Base-by-base conservation (phyloP, 2,113 vertebrate genomes). In the Antechinus flavipes region DNA sequence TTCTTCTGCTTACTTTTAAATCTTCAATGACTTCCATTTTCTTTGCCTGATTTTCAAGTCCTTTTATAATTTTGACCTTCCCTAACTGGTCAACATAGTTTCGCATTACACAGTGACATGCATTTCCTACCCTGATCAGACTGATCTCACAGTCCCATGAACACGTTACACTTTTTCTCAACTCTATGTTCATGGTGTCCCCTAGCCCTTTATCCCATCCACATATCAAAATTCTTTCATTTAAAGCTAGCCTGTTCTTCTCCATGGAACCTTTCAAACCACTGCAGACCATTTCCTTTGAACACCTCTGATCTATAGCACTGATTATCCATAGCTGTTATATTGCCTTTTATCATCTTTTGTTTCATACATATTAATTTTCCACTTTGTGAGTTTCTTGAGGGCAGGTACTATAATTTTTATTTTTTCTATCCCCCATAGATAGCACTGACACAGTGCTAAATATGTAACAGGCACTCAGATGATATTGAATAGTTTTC, bases 401-500 rank as follows among this genome's bases (percentile, higher is more conserved):
- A 92, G 93, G 46, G 54, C 58, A 90, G 92, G 92, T 84, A 96
- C 24, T 47, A 95, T 55, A 91, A 46, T 9, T 50, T 54, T 54
- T 0, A 58, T 91, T 94, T 53, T 90, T 90, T n/a, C 8, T 54
- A 49, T 97, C 91, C 94, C 16, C 23, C 2, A 91, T 50, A 89
- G 27, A 91, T 53, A 89, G 27, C 93, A 52, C n/a, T 54, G 61
- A n/a, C 93, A 92, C 42, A 55, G 24, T 95, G 35, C n/a, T 94
- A 90, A 54, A 54, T 16, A 35, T 76, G 84, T 93, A 55, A 10
- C 54, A 54, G 55, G 90, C 93, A 93, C 56, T 27, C 30, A 93
- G 90, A 92, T 91, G 61, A 93, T 54, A 95, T 55, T 94, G 56
- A 54, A 95, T 84, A 54, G 42, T 54, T 4, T 76, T 84, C 76